Evolutionary conservation across 2,113 vertebrate species (phyloP), one percentile per base, ranked within the genome.

Genomic region (Pristiophorus japonicus): DNA sequence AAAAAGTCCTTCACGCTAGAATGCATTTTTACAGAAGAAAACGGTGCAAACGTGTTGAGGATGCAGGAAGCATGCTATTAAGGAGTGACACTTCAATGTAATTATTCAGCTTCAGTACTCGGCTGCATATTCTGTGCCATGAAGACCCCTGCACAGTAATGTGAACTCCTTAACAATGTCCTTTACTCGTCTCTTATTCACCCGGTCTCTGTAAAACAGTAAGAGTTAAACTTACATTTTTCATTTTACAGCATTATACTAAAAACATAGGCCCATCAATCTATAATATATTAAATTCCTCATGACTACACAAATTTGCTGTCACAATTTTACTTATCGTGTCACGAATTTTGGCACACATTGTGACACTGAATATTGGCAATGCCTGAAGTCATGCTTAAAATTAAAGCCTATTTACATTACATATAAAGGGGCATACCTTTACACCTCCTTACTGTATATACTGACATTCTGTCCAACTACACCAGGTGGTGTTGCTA

Each of bases 131-230:
- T 99, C 99, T 0, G 99, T 99, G 96, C 99, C 99, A 70, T 99
- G 99, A 96, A 99, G 98, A 91, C 99, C 99, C 97, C 99, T 97
- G 97, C 99, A 99, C 96, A 99, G 97, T 95, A 99, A 96, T 0
- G 99, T 99, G 97, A 99, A 99, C 96, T 99, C 99, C 97, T 99
- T 99, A 96, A 99, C 99, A 96, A 99, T 99, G 96, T 99, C 99
- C 97, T 99, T 99, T 96, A 99, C 98, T 95, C 98, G 97, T 94
- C 99, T 97, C 97, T 99, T 99, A 98, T 99, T 99, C 96, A 99
- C 98, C 96, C 99, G 98, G 97, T 99, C 99, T 97, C 99, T 99
- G 97, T 96, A 96, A 95, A 97, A 63, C 34, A 96, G 55, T 0
- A 94, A 55, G 22, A 94, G n/a, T 63, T 42, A 42, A 81, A 95